Evolutionary conservation across 2,888 invertebrate species (phyloP).

Genomic region (Bimastos eiseni): DNA sequence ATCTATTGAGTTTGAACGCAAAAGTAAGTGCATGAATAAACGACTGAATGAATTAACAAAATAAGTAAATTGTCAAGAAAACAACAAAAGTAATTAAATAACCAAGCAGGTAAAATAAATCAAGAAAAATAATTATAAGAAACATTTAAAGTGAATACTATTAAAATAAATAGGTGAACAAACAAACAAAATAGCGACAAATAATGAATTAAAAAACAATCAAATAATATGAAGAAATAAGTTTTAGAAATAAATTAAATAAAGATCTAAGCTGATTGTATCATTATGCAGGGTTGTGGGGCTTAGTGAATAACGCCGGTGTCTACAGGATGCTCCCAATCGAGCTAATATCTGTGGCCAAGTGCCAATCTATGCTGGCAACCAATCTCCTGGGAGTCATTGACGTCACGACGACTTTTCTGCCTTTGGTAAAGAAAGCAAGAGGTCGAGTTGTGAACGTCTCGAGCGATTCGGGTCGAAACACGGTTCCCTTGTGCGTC

Average conservation of each 20-base stretch:
- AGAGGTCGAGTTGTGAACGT: background rate
- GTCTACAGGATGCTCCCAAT: background rate
- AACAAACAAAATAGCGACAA: background rate
- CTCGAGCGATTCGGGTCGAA: background rate
- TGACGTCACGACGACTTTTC: constrained; percentile 17
- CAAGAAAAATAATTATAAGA: too few species aligned
- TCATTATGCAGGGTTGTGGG: background rate
- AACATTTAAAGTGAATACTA: too few species aligned
- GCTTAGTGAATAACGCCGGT: constrained; percentile 2
- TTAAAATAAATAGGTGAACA: background rate
- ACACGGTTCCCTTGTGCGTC: background rate
- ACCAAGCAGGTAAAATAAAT: too few species aligned
- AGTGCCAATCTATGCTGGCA: background rate
- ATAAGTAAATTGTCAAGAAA: background rate
- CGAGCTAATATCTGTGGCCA: background rate
- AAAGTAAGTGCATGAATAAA: too few species aligned
- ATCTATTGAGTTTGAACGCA: too few species aligned
- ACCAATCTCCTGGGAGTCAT: background rate
- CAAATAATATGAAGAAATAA: too few species aligned
- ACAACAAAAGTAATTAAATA: background rate
- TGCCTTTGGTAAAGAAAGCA: background rate
- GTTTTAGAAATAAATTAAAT: background rate
- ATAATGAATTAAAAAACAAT: too few species aligned
- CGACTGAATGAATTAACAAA: background rate
- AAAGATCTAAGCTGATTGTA: background rate